Conservation (phyloP, 1,140 invertebrate species). For the Heliothis subflexa region DNA sequence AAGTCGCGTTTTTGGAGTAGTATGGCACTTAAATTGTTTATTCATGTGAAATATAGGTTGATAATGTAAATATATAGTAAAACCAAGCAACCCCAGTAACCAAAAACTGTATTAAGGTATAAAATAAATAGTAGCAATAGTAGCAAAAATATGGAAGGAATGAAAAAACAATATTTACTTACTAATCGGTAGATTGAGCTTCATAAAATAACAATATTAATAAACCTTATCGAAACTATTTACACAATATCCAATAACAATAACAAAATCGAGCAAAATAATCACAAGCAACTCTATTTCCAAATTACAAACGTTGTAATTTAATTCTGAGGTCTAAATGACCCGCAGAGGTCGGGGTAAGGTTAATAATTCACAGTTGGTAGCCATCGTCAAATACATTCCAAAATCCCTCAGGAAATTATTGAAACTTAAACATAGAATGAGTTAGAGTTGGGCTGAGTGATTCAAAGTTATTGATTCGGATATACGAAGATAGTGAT, state of each 20-base stretch:
- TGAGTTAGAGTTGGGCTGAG: constrained; percentile 64
- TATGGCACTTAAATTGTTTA: neutral
- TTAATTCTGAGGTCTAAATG: constrained; percentile 55
- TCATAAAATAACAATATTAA: too few species aligned
- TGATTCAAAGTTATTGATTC: constrained; percentile 58
- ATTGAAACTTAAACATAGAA: constrained; percentile 76
- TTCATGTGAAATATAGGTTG: neutral
- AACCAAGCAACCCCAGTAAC: too few species aligned
- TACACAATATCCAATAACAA: neutral
- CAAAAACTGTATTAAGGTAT: too few species aligned
- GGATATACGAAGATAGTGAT: constrained; percentile 37
- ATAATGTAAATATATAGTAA: neutral
- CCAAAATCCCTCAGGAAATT: constrained; percentile 76
- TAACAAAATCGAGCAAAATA: constrained; percentile 4
- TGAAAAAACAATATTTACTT: too few species aligned
- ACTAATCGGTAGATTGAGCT: too few species aligned
- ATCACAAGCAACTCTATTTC: constrained; percentile 17
- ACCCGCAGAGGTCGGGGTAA: constrained; percentile 57
- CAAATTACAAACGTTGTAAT: constrained; percentile 39
- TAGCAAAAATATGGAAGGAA: too few species aligned
- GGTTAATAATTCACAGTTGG: constrained; percentile 73
- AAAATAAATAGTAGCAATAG: too few species aligned
- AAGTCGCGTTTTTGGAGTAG: neutral
- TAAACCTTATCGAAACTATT: too few species aligned
- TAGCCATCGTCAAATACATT: constrained; percentile 69